Evolutionary conservation across 2,888 invertebrate genomes (phyloP).

Genomic region (Hydraecia micacea): DNA sequence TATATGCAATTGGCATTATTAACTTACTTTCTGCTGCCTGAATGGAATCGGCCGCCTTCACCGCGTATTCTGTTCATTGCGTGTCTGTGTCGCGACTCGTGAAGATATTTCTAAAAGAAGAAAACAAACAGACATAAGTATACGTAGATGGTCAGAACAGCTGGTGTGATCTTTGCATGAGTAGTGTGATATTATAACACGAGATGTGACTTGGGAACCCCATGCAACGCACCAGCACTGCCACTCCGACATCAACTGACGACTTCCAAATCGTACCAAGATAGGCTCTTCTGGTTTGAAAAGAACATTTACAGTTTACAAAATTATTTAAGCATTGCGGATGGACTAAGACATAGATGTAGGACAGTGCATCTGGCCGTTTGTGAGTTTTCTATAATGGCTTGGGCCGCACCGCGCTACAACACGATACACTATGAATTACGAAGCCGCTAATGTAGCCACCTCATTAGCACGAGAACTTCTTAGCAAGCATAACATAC

Average conservation of each 20-base stretch:
- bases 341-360: not conserved
- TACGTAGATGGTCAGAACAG: not conserved
- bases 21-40: conserved; percentile 89
- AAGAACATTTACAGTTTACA: not conserved
- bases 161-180: too few species aligned
- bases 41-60: conserved; percentile 98
- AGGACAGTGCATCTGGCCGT: not conserved
- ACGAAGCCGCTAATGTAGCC: not conserved
- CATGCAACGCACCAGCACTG: not conserved
- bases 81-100: conserved; percentile 98
- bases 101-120: conserved; percentile 96
- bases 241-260: not conserved
- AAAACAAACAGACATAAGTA: not conserved
- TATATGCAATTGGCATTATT: conserved; percentile 17
- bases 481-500: not conserved
- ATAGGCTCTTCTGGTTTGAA: not conserved
- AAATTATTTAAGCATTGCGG: not conserved
- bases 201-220: not conserved
- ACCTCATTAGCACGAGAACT: not conserved
- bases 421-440: not conserved
- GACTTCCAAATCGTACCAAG: not conserved
- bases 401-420: not conserved
- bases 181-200: not conserved
- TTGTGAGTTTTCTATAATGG: too few species aligned
- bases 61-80: conserved; percentile 99